Evolutionary conservation across 1,140 invertebrate genomes (phyloP).

Genomic region (Psilanteris sp.): DNA sequence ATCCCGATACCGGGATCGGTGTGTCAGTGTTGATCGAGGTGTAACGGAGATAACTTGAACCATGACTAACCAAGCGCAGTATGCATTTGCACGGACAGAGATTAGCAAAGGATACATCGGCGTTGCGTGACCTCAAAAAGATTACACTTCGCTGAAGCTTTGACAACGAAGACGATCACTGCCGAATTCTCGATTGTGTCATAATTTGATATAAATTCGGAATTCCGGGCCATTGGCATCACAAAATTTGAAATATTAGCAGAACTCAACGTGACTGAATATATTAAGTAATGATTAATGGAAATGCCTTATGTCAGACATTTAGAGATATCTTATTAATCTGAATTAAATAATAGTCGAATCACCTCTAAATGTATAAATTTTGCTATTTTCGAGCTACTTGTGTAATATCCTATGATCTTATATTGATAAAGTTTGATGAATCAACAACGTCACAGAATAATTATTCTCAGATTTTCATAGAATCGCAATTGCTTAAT

Average conservation of each 20-base stretch:
- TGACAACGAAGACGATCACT: constrained; percentile 58
- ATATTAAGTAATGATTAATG: background rate
- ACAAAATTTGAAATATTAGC: constrained; percentile 7
- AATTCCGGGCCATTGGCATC: constrained; percentile 28
- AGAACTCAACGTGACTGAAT: background rate
- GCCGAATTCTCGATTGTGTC: constrained; percentile 32
- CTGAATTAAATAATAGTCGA: no score
- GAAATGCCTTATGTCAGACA: no score
- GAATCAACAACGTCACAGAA: constrained; percentile 69
- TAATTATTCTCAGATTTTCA: constrained; percentile 66
- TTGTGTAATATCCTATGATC: no score
- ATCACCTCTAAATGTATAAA: no score
- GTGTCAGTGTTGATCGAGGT: constrained; percentile 76
- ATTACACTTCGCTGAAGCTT: constrained; percentile 70
- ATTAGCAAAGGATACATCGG: constrained; percentile 71
- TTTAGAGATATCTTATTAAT: no score
- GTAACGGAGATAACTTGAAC: constrained; percentile 77
- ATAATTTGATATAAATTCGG: constrained; percentile 32
- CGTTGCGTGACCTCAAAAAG: constrained; percentile 73
- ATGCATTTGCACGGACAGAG: constrained; percentile 74
- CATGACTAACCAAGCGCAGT: constrained; percentile 69
- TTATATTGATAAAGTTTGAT: constrained; percentile 73
- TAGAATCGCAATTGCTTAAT: constrained; percentile 62
- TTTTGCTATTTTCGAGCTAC: no score
- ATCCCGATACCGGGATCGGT: constrained; percentile 57